Base-by-base conservation (phyloP, 2,797 vertebrate species). In the Pogoniulus pusillus region DNA sequence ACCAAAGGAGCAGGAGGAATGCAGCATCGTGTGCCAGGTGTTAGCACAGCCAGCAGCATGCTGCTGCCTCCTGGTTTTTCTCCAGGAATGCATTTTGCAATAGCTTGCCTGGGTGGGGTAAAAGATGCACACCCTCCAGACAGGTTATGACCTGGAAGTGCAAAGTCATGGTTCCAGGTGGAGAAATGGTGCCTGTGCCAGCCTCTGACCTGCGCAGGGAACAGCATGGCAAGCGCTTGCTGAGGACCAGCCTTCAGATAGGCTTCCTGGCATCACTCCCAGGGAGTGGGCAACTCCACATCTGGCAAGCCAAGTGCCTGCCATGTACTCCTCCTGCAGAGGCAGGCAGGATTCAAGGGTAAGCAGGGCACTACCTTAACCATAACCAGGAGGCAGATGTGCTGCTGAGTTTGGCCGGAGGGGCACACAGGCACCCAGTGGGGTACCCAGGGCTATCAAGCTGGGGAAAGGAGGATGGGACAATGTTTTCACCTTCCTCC, bases 271-370 rank as follows among this genome's bases (percentile, higher is more conserved):
- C 9, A 0, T 35, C 66, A 16, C 12, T 69, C 1, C 60, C 0
- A 0, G 49, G 41, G 57, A 65, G 22, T 1, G 1, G 41, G 66
- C 59, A 73, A 62, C 75, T 76, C 68, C 2, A 1, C 0, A 0
- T 30, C 37, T 69, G 70, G 62, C 51, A 68, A 30, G 23, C 39
- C 78, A 35, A 29, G n/a, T 16, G 23, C 32, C 22, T 60, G 69
- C 6, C 37, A n/a, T 16, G 17, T 20, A 6, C 29, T 63, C 6
- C 2, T 7, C 62, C 32, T 1, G 0, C 55, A 14, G 43, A 66
- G 71, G 66, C 29, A 57, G 59, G 54, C 54, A 54, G 62, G 51
- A 55, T 83, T 20, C 34, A 1, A 1, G 51, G 34, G 45, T 34
- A 12, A 49, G 59, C 23, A 60, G 41, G 34, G 30, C 32, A 30